Evolutionary conservation across 2,888 invertebrate genomes (phyloP).

Genomic region (Caenorhabditis macrosperma): DNA sequence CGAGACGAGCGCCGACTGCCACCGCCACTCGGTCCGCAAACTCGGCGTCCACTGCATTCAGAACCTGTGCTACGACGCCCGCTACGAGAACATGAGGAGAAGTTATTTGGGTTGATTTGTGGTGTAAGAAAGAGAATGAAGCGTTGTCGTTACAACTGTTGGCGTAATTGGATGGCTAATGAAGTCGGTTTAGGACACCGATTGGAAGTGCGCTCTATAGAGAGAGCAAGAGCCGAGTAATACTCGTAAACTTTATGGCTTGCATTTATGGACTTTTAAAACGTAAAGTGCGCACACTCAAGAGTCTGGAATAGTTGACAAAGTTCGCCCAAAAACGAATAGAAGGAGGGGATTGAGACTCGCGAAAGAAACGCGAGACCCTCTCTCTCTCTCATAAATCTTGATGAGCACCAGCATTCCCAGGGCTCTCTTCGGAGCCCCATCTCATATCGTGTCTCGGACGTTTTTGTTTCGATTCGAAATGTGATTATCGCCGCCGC

Average conservation of each 20-base stretch:
- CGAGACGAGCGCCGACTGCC: constrained; percentile 1
- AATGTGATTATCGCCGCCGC: constrained; percentile 51
- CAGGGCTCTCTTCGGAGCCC: constrained; percentile 13
- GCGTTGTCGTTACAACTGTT: too few species aligned
- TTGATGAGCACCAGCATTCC: constrained; percentile 37
- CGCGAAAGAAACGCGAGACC: too few species aligned
- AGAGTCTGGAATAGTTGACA: too few species aligned
- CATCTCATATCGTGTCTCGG: background rate
- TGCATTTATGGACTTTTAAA: too few species aligned
- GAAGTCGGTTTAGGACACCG: too few species aligned
- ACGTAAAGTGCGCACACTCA: too few species aligned
- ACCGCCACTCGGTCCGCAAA: background rate
- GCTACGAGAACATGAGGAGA: background rate
- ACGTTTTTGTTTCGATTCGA: constrained; percentile 19
- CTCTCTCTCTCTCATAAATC: constrained; percentile 36
- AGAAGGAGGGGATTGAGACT: too few species aligned
- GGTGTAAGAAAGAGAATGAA: constrained; percentile 7
- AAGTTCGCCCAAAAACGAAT: too few species aligned
- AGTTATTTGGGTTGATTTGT: background rate
- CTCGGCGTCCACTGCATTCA: constrained; percentile 11
- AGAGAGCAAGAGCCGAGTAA: too few species aligned
- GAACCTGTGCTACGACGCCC: constrained; percentile 9
- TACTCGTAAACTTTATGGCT: too few species aligned
- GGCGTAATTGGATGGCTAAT: too few species aligned
- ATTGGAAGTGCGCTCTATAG: too few species aligned